Base-by-base conservation (phyloP, 2,113 vertebrate species). In the Lichenostomus cassidix region DNA sequence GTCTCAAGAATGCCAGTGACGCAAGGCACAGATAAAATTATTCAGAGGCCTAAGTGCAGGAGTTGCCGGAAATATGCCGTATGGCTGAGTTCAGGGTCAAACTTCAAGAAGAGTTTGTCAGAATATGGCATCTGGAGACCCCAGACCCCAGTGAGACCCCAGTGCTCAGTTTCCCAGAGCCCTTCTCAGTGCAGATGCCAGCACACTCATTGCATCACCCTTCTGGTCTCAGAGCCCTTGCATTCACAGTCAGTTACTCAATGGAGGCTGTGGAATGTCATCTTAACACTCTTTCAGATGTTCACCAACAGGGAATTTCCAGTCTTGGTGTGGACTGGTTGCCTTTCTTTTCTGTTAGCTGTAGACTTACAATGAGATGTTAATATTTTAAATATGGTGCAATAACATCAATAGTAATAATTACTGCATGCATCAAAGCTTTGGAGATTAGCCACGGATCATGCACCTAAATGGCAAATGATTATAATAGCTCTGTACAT, bases 401-500 rank as follows among this genome's bases (percentile, higher is more conserved):
- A 96, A 53, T 94, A 89, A 80, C 97, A 96, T 97, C 90, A 92
- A 89, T 97, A 96, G 92, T 96, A 96, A 97, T 97, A 96, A 97
- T 97, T 97, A 97, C 94, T 89, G 97, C 97, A 90, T 93, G 96
- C 95, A 96, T 95, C 95, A 95, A 96, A 96, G 97, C 96, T 97
- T 96, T 95, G 91, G 96, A 92, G 95, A 96, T 98, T 98, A 98
- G 97, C 97, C 97, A 97, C 93, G 79, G 95, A 98, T 98, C 98
- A 97, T 94, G 96, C 97, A 97, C 95, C 96, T 95, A 95, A 97
- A 97, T 95, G 95, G 87, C 93, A 91, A 97, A 96, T 93, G 91
- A 97, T 97, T 98, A 96, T 98, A 98, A 98, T 98, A 97, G 94
- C 94, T 96, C 97, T 94, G 95, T 97, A 98, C 97, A 96, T 96